Evolutionary conservation across 2,797 vertebrate genomes (phyloP), one percentile per base, ranked within the genome.

Genomic region (Megalops cyprinoides): DNA sequence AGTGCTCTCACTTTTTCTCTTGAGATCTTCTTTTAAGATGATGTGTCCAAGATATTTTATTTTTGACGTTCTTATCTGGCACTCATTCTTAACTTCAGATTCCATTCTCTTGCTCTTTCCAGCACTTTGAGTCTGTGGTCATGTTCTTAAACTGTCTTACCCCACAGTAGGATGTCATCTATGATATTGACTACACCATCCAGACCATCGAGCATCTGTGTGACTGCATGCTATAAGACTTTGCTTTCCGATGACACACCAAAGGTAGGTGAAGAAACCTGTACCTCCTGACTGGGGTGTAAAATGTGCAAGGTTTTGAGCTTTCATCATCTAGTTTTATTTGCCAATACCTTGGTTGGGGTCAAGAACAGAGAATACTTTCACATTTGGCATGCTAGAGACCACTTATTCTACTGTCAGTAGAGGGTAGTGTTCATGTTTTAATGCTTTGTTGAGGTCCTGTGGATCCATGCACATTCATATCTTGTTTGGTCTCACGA

Each of bases 121-220:
- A 81, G 9, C n/a, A 85, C 14, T 37, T 74, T 28, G n/a, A 79
- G 65, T 42, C 81, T 71, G 18, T 48, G 15, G 34, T 81, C 69
- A 83, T 75, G 74, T 48, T 82, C 48, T 8, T 79, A 18, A 42
- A 34, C 15, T 1, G 28, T 44, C 18, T 86, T 60, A 6, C 74
- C 62, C 77, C 62, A 81, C 0, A 85, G 60, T 8, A 80, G 15
- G 0, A 84, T n/a, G 12, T 85, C 53, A 73, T 88, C 80, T 6
- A 48, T 71, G 0, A 81, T 67, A 42, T 79, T 82, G 1, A 83
- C 80, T 1, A 85, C 78, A 18, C 76, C 81, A 8, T 83, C 62
- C 6, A 86, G 10, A 8, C 46, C 82, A 31, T 87, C 80, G 37
- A 74, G 82, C 76, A 83, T 84, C 31, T 78, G 84, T 14, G 46